Percentiles rank a stretch among this genome's conserved stretches.
phyloP scores from a whole-genome alignment of 2,888 invertebrate genomes.

The Phalangium opilio region DNA sequence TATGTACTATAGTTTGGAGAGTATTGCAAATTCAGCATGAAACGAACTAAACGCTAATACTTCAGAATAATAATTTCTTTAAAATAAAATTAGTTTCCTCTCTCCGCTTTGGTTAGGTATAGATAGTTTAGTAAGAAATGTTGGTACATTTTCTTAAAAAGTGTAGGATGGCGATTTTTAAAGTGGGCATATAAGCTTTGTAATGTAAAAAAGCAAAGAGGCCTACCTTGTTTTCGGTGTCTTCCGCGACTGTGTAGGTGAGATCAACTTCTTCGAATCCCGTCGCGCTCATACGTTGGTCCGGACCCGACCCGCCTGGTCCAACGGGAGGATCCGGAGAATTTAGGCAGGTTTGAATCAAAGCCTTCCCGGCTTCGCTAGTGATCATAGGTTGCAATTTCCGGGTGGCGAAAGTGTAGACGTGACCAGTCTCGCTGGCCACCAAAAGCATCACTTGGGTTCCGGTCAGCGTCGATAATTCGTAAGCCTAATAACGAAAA shows the following conservation, averaged over 20 bases:
- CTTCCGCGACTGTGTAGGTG: constrained; percentile 48
- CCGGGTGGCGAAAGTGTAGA: constrained; percentile 97
- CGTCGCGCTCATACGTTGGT: constrained; percentile 94
- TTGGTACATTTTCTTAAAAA: neutral
- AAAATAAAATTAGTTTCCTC: no score
- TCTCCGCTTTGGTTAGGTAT: no score
- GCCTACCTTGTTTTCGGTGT: constrained; percentile 13
- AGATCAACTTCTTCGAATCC: constrained; percentile 98
- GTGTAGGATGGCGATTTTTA: neutral
- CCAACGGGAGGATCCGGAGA: constrained; percentile 55
- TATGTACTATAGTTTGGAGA: no score
- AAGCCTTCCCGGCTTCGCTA: constrained; percentile 74
- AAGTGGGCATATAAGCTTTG: neutral
- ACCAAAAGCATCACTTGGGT: constrained; percentile 99
- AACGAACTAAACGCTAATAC: no score
- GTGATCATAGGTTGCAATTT: constrained; percentile 99
- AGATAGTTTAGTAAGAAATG: no score
- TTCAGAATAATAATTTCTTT: no score
- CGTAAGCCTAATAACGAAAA: constrained; percentile 77
- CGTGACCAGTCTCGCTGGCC: constrained; percentile 97
- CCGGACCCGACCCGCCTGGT: constrained; percentile 40
- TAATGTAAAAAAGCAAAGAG: neutral
- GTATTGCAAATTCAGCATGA: no score
- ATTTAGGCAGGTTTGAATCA: constrained; percentile 97
- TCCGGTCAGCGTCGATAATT: constrained; percentile 93